Conservation (phyloP, 1,140 invertebrate species). For the Drosophila burlai region DNA sequence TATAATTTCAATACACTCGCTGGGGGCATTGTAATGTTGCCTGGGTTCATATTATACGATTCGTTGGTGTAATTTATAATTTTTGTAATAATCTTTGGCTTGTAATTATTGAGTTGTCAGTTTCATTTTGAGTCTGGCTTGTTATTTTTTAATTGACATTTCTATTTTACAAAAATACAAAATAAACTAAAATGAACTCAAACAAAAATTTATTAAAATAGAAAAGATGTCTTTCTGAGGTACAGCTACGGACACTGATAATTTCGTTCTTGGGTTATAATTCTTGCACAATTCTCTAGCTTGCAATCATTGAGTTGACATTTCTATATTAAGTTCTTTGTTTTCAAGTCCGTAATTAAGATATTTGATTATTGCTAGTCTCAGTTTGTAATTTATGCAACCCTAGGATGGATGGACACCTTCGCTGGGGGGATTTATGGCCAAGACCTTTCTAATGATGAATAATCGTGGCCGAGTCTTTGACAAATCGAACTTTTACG, state of each 20-base stretch:
- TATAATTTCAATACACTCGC: slow-evolving; percentile 17
- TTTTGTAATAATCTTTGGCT: too few species aligned
- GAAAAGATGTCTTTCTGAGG: too few species aligned
- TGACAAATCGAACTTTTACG: slow-evolving; percentile 70
- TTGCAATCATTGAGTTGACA: neutral
- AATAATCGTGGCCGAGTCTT: slow-evolving; percentile 52
- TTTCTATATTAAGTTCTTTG: neutral
- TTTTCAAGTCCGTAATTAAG: neutral
- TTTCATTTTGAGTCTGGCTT: too few species aligned
- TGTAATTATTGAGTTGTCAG: too few species aligned
- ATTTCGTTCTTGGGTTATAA: too few species aligned
- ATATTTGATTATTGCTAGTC: neutral
- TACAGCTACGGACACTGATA: too few species aligned
- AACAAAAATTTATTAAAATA: too few species aligned
- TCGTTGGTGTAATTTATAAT: neutral
- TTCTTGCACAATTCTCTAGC: neutral
- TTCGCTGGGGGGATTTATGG: neutral
- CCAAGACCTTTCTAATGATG: slow-evolving; percentile 48
- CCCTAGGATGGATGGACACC: neutral
- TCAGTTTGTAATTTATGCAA: slow-evolving; percentile 13
- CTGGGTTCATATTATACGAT: neutral
- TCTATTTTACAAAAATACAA: too few species aligned
- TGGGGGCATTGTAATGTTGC: slow-evolving; percentile 15
- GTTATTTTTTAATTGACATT: too few species aligned
- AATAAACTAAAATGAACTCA: neutral